Evolutionary conservation across 2,797 vertebrate genomes (phyloP).

Genomic region (Sebastes baramenuke): DNA sequence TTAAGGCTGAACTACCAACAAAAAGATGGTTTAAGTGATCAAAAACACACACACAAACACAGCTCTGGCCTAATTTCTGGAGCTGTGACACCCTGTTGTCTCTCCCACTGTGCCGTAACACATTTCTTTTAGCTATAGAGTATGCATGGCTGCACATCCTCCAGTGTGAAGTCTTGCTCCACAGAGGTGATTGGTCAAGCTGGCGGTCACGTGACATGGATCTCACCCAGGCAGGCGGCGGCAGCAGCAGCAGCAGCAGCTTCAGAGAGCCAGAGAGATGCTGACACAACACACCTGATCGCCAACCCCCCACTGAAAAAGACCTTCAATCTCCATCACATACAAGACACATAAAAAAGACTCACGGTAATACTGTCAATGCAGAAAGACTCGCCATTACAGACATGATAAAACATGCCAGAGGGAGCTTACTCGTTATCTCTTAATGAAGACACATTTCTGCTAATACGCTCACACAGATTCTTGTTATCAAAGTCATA

Average conservation of each 20-base stretch:
- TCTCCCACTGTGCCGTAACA: conserved; percentile 38
- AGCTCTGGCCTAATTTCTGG: not conserved
- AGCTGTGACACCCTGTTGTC: not conserved
- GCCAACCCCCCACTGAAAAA: conserved; percentile 59
- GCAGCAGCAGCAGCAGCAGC: conserved; percentile 47
- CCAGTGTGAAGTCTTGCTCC: conserved; percentile 43
- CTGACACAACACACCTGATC: conserved; percentile 81
- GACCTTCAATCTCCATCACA: conserved; percentile 59
- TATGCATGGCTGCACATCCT: conserved; percentile 68
- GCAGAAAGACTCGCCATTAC: not conserved
- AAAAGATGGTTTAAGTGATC: not conserved
- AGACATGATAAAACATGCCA: not conserved
- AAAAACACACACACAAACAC: not conserved
- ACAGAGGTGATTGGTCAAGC: conserved; percentile 60
- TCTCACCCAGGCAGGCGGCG: conserved; percentile 49
- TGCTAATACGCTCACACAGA: not conserved
- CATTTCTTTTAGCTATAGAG: conserved; percentile 42
- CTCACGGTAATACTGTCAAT: not conserved
- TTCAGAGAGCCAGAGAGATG: conserved; percentile 59
- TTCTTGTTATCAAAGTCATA: conserved; percentile 3
- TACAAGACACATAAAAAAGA: conserved; percentile 14
- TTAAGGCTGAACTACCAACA: not conserved
- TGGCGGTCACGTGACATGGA: conserved; percentile 57
- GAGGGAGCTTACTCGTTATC: not conserved
- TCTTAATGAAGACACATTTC: not conserved